phyloP scores from a whole-genome alignment of 2,797 vertebrate genomes.

The Pterois miles region DNA sequence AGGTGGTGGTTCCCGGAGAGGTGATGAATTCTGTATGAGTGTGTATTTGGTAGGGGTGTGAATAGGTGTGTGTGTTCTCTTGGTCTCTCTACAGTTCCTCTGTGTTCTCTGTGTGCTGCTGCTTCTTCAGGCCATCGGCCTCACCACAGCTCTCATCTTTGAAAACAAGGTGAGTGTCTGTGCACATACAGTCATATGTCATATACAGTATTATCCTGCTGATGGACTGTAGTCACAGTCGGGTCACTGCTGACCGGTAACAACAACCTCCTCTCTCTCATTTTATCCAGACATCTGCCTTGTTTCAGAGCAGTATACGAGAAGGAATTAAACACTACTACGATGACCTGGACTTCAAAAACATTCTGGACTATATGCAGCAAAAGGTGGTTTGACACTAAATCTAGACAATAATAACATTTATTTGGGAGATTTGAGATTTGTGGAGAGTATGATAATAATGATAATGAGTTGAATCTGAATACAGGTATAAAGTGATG shows the following conservation, averaged over 20 bases:
- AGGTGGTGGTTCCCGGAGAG: too few species aligned
- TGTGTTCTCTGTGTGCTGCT: constrained; percentile 90
- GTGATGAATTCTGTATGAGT: too few species aligned
- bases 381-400: constrained; percentile 82
- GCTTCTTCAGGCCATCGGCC: constrained; percentile 84
- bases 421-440: background rate
- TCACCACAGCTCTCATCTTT: constrained; percentile 87
- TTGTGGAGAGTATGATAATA: background rate
- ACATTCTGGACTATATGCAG: constrained; percentile 93
- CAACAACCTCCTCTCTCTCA: background rate
- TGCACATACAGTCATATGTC: too few species aligned
- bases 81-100: constrained; percentile 84
- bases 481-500: background rate
- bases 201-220: too few species aligned
- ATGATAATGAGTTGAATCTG: background rate
- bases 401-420: background rate
- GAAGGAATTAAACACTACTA: constrained; percentile 94
- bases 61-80: background rate
- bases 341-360: constrained; percentile 95
- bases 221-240: too few species aligned
- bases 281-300: constrained; percentile 80
- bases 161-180: constrained; percentile 86
- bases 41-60: too few species aligned
- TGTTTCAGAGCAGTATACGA: constrained; percentile 90
- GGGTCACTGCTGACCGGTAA: background rate